Evolutionary conservation across 2,113 vertebrate species (phyloP).

Genomic region (Anarhynchus alexandrinus): DNA sequence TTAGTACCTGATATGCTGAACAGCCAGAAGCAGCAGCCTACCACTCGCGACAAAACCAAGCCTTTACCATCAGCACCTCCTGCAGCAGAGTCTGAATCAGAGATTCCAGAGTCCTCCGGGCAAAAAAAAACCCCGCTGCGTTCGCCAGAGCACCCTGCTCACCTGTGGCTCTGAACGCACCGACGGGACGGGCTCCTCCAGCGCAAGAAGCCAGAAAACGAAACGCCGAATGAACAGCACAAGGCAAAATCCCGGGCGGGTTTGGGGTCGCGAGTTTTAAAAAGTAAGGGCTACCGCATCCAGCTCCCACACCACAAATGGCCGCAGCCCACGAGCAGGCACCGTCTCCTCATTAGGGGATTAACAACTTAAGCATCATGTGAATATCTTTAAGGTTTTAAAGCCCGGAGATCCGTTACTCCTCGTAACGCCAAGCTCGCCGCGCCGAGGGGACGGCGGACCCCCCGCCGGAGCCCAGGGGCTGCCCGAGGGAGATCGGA

Average conservation of each 20-base stretch:
- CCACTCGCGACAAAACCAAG: background rate
- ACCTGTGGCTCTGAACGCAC: background rate
- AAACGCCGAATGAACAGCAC: background rate
- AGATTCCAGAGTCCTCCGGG: background rate
- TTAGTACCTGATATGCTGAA: fast-evolving
- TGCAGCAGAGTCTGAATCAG: fast-evolving
- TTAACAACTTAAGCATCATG: background rate
- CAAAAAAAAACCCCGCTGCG: fast-evolving
- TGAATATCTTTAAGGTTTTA: background rate
- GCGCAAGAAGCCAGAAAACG: background rate
- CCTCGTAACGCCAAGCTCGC: background rate
- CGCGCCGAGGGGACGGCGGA: background rate
- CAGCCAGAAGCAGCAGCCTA: background rate
- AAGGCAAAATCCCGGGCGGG: background rate
- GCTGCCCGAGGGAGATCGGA: too few species aligned
- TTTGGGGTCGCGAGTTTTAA: too few species aligned
- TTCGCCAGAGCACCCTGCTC: background rate
- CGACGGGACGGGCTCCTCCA: fast-evolving
- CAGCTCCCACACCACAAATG: background rate
- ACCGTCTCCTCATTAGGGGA: background rate
- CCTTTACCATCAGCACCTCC: background rate
- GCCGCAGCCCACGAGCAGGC: background rate
- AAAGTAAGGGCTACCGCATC: fast-evolving
- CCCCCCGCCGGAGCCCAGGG: background rate
- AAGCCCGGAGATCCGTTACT: background rate